Conservation (phyloP, 2,888 invertebrate species). For the Maniola hyperantus region DNA sequence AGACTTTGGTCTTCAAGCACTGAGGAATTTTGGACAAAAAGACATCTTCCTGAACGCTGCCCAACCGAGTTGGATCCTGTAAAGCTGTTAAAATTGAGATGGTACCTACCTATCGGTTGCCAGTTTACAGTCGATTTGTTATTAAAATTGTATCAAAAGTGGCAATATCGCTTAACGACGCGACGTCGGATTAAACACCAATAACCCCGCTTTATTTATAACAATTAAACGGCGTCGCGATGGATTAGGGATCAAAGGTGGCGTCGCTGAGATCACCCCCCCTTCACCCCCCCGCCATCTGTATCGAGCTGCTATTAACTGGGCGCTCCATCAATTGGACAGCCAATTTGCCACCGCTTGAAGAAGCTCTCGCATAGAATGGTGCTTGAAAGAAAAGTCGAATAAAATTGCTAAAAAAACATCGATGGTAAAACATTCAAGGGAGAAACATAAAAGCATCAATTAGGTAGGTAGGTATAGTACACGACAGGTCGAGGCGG, state of each 20-base stretch:
- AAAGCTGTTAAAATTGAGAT: too few relatives aligned
- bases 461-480: too few relatives aligned
- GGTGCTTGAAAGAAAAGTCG: neutral
- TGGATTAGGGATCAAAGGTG: conserved; percentile 22
- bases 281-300: conserved; percentile 11
- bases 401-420: neutral
- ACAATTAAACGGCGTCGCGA: conserved; percentile 19
- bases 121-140: too few relatives aligned
- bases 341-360: conserved; percentile 31
- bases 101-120: too few relatives aligned
- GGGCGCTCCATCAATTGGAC: conserved; percentile 32
- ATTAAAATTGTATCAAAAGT: neutral
- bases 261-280: conserved; percentile 12
- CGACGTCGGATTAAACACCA: conserved; percentile 15
- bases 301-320: conserved; percentile 27
- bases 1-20: too few relatives aligned
- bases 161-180: conserved; percentile 5
- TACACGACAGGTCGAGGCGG: too few relatives aligned
- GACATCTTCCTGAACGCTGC: too few relatives aligned
- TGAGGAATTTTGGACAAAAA: too few relatives aligned
- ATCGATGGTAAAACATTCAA: neutral
- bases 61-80: too few relatives aligned
- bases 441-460: too few relatives aligned
- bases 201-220: conserved; percentile 18
- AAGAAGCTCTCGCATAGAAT: conserved; percentile 8